phyloP scores from a whole-genome alignment of 2,113 vertebrate genomes.

The Oreochromis tanganicae region DNA sequence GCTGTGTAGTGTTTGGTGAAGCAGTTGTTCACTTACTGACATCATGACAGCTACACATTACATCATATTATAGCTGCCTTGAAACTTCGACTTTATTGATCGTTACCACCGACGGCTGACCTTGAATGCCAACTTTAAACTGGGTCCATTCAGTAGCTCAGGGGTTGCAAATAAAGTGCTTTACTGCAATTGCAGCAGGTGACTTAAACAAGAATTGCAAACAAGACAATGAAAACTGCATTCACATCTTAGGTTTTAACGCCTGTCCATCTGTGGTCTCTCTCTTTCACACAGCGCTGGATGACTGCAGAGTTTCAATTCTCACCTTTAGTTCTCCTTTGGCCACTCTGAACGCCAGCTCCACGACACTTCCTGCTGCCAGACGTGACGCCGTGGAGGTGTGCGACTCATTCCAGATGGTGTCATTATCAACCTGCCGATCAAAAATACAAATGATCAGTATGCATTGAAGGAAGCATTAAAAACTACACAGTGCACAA shows the following conservation, averaged over 20 bases:
- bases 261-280: neutral
- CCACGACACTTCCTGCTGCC: constrained; percentile 85
- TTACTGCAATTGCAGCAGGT: neutral
- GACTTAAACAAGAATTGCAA: neutral
- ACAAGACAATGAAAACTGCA: neutral
- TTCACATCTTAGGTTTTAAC: neutral
- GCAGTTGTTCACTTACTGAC: neutral
- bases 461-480: neutral
- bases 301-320: neutral
- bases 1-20: neutral
- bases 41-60: neutral
- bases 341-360: constrained; percentile 87
- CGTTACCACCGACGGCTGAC: neutral
- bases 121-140: neutral
- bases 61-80: neutral
- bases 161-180: neutral
- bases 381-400: constrained; percentile 90
- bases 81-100: neutral
- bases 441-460: neutral
- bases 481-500: neutral
- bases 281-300: neutral
- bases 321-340: constrained; percentile 86
- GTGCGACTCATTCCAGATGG: constrained; percentile 95
- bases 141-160: neutral
- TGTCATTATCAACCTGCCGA: constrained; percentile 91